phyloP scores from a whole-genome alignment of 1,140 invertebrate genomes.

The Panulirus ornatus region DNA sequence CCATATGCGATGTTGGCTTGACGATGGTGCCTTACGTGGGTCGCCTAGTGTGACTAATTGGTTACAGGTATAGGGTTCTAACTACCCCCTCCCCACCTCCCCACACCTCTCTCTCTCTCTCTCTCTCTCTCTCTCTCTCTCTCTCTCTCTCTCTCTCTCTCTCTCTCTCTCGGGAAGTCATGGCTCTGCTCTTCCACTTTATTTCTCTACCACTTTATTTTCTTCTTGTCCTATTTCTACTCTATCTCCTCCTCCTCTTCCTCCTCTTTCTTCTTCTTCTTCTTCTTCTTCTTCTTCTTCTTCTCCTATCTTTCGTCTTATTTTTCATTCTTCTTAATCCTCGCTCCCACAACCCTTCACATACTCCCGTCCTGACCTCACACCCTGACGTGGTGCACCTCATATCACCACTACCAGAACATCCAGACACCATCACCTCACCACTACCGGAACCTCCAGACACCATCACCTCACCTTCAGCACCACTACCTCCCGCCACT shows the following conservation, averaged over 20 bases:
- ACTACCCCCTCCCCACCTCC: background rate
- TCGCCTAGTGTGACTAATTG: slow-evolving; percentile 34
- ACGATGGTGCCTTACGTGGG: no score
- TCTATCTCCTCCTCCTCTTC: background rate
- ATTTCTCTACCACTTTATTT: background rate
- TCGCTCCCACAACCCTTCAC: background rate
- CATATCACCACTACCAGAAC: background rate
- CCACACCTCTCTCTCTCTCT: background rate
- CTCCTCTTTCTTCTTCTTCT: background rate
- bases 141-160: background rate
- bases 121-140: background rate
- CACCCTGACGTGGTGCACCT: no score
- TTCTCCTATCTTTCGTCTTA: background rate
- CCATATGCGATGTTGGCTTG: no score
- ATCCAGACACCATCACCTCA: background rate
- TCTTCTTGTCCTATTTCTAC: background rate
- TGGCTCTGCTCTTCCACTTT: background rate
- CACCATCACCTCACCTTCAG: background rate
- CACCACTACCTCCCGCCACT: background rate
- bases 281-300: background rate
- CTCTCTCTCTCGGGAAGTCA: no score
- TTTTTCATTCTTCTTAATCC: background rate
- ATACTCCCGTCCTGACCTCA: background rate
- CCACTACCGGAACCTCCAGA: background rate
- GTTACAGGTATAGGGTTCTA: background rate